Conservation (phyloP, 2,113 vertebrate species). For the Arothron firmamentum region DNA sequence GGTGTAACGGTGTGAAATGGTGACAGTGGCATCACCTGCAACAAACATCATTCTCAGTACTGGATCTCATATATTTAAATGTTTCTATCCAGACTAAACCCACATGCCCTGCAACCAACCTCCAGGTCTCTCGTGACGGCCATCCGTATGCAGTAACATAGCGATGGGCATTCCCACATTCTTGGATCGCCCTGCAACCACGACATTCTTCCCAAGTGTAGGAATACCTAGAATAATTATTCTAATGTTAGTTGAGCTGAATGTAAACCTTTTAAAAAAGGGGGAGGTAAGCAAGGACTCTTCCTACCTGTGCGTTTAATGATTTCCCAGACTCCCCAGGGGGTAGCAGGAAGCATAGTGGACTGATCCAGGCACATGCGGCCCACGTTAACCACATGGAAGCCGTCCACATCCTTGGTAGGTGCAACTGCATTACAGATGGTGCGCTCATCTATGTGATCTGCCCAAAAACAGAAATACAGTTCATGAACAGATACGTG, state of each 20-base stretch:
- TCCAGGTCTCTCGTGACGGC: constrained; percentile 89
- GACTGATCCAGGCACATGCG: constrained; percentile 94
- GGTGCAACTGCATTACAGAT: constrained; percentile 91
- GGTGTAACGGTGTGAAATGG: constrained; percentile 93
- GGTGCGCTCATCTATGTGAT: constrained; percentile 88
- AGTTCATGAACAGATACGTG: not conserved
- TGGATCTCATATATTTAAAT: not conserved
- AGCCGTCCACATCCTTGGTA: constrained; percentile 93
- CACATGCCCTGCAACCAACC: constrained; percentile 65
- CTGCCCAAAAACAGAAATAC: constrained; percentile 61
- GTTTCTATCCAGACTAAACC: not conserved
- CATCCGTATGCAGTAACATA: constrained; percentile 94
- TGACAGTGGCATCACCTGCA: constrained; percentile 93
- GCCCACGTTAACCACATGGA: constrained; percentile 93
- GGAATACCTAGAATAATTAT: constrained; percentile 81
- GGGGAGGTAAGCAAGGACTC: not conserved
- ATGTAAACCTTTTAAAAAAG: not conserved
- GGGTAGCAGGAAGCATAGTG: constrained; percentile 93
- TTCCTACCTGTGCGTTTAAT: constrained; percentile 87
- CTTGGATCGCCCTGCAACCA: constrained; percentile 94
- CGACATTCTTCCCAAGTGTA: constrained; percentile 91
- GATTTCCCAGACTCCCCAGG: constrained; percentile 95
- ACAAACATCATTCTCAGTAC: constrained; percentile 3
- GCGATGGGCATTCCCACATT: constrained; percentile 98
- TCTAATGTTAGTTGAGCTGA: not conserved